Percentiles rank a stretch among this genome's conserved stretches.
These are phyloP conservation scores for Todiramphus chloris DNA, from an alignment of 2,113 vertebrate species.

Conservation along the genomic window DNA sequence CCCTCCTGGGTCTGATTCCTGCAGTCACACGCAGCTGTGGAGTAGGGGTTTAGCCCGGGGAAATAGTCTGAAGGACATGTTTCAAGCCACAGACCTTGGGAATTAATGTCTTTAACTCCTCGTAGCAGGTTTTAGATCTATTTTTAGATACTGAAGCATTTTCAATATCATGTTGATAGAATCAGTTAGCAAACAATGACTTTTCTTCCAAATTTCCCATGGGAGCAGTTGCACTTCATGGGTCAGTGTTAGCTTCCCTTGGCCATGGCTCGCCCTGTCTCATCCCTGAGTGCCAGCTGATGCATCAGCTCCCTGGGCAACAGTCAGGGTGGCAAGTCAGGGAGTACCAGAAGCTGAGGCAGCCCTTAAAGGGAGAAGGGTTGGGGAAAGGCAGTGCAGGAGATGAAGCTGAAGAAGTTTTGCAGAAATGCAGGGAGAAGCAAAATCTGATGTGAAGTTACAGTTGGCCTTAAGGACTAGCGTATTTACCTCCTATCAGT, in stretches of 20 bases:
- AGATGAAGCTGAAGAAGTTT: not conserved
- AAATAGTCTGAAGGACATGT: not conserved
- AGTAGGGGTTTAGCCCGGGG: not conserved
- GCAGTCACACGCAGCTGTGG: not conserved
- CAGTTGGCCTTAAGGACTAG: not conserved
- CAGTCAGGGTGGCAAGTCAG: rapidly evolving
- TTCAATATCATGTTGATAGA: not conserved
- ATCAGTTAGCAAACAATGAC: not conserved
- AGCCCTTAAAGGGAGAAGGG: not conserved
- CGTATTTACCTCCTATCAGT: not conserved
- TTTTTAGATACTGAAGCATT: not conserved
- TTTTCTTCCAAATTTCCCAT: not conserved
- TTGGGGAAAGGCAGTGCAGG: not conserved
- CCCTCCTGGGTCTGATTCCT: not conserved
- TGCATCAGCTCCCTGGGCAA: not conserved
- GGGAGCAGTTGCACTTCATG: not conserved
- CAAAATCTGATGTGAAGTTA: not conserved
- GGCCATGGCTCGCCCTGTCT: not conserved
- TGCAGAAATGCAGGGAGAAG: not conserved
- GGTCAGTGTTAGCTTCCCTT: not conserved
- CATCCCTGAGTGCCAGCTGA: not conserved
- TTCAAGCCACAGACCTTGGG: not conserved
- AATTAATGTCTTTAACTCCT: not conserved
- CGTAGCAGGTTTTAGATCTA: not conserved
- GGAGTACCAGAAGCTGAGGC: not conserved